Percentiles rank a stretch among this genome's conserved stretches.
phyloP scores from a whole-genome alignment of 2,888 invertebrate species.

The Aphidius colemani region DNA sequence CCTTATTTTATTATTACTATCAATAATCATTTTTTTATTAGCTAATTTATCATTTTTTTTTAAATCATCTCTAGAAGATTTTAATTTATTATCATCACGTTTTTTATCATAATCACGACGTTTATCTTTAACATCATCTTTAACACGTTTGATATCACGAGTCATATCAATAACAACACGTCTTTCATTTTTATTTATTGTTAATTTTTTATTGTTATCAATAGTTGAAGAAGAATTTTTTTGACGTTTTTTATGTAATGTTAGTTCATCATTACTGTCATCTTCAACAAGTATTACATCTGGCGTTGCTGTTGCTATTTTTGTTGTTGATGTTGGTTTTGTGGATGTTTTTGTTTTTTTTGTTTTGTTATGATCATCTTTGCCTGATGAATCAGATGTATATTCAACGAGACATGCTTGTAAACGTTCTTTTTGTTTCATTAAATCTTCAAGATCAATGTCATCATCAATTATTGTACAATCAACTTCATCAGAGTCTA shows the following conservation, averaged over 20 bases:
- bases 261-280: slow-evolving; percentile 65
- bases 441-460: slow-evolving; percentile 84
- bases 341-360: slow-evolving; percentile 34
- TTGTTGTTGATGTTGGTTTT: too few species aligned
- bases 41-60: slow-evolving; percentile 60
- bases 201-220: slow-evolving; percentile 44
- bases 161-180: slow-evolving; percentile 55
- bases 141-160: slow-evolving; percentile 43
- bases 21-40: slow-evolving; percentile 39
- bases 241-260: slow-evolving; percentile 57
- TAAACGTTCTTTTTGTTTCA: slow-evolving; percentile 79
- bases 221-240: slow-evolving; percentile 55
- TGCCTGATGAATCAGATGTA: slow-evolving; percentile 70
- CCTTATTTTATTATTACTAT: slow-evolving; percentile 48
- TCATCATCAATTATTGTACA: slow-evolving; percentile 81
- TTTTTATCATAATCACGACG: slow-evolving; percentile 48
- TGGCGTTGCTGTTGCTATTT: slow-evolving; percentile 51
- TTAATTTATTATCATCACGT: slow-evolving; percentile 45
- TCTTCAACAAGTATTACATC: slow-evolving; percentile 71
- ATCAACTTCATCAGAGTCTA: slow-evolving; percentile 65
- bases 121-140: slow-evolving; percentile 46
- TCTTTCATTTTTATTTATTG: slow-evolving; percentile 50
- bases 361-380: slow-evolving; percentile 59
- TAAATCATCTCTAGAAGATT: slow-evolving; percentile 42
- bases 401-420: slow-evolving; percentile 81